phyloP scores from a whole-genome alignment of 2,888 invertebrate genomes.

The Noctuana brunneofusca region DNA sequence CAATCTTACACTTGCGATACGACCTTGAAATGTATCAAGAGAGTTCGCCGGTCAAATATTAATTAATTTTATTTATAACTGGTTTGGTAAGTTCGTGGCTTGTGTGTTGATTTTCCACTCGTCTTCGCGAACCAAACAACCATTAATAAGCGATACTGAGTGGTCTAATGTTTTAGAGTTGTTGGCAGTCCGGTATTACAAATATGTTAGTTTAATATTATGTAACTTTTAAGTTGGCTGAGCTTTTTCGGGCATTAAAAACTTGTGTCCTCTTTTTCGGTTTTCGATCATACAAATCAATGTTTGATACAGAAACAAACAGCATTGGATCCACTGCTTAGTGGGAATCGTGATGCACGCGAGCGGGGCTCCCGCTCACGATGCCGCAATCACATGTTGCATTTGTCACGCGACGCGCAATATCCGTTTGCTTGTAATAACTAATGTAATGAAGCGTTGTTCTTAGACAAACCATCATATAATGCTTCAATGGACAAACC shows the following conservation, averaged over 20 bases:
- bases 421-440: constrained; percentile 3
- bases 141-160: constrained; percentile 37
- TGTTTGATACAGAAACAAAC: constrained; percentile 49
- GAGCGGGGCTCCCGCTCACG: constrained; percentile 41
- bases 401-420: constrained; percentile 14
- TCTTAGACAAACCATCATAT: neutral
- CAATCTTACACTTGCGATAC: too few species aligned
- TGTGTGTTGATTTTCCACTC: constrained; percentile 56
- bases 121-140: constrained; percentile 48
- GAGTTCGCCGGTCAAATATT: constrained; percentile 73
- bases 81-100: constrained; percentile 66
- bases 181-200: neutral
- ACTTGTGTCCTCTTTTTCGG: too few species aligned
- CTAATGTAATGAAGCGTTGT: neutral
- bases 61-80: constrained; percentile 77
- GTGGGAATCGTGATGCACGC: constrained; percentile 67
- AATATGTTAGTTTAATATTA: neutral
- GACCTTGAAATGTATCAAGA: constrained; percentile 67
- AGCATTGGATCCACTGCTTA: constrained; percentile 62
- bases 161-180: constrained; percentile 3
- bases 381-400: constrained; percentile 23
- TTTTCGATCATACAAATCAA: constrained; percentile 20
- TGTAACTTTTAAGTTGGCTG: neutral
- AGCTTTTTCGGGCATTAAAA: too few species aligned
- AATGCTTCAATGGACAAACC: constrained; percentile 2